Base-by-base conservation (phyloP, 2,797 vertebrate genomes). In the Telmatherina bonti region DNA sequence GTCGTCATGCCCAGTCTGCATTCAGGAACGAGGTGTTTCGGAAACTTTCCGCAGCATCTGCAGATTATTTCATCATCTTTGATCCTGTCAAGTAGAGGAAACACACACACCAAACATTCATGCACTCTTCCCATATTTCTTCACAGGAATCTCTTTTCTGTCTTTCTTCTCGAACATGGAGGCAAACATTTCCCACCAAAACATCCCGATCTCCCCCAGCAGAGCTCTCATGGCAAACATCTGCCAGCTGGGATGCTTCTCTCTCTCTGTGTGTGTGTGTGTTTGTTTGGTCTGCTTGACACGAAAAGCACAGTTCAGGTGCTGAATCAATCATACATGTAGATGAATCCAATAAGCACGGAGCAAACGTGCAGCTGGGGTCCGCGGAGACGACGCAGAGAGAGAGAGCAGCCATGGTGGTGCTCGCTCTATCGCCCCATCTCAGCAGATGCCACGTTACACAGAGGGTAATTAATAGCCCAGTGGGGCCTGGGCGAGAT, bases 381-480 rank as follows among this genome's bases (percentile, higher is more conserved):
- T 93, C 94, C 88, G 22, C 47, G 12, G 82, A 82, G 86, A 82
- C 62, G 61, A 76, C 79, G 62, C 57, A 18, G 16, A 31, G 82
- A 35, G 82, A 68, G 78, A 80, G 78, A 82, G 78, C 41, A 58
- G 73, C 66, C 15, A 27, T 78, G 87, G 86, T 82, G 65, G 80
- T 43, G 84, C 84, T 89, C 72, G 65, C 85, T 87, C 79, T 36
- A 70, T 74, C 78, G 35, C 59, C 73, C 74, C 57, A 38, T 91
- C 88, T 89, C 88, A 90, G 94, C 95, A 96, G 95, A 95, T 91
- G 90, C 94, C 91, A 94, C 91, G 93, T 93, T 95, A 96, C 95
- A 96, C 85, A 95, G 95, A 94, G 95, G 96, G 95, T 96, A 95
- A 97, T 96, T 96, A 97, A 96, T 94, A 95, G 93, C 79, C 87